Evolutionary conservation across 2,888 invertebrate genomes (phyloP).

Genomic region (Parapristionchus giblindavisi): DNA sequence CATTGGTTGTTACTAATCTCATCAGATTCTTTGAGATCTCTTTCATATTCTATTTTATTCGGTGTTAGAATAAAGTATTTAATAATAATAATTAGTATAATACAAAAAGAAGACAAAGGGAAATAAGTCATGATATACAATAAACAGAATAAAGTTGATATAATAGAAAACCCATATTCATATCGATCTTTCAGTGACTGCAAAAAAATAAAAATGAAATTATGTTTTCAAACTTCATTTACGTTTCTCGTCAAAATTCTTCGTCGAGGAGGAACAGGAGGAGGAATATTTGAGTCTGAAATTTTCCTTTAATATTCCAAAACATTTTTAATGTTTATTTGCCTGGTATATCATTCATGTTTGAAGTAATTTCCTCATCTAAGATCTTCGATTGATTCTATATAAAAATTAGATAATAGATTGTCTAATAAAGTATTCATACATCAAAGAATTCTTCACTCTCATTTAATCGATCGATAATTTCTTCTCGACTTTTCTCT

Average conservation of each 20-base stretch:
- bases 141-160: not conserved
- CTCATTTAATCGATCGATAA: constrained; percentile 3
- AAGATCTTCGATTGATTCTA: not conserved
- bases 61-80: too few species aligned
- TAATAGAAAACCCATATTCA: not conserved
- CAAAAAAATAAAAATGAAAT: not conserved
- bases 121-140: not conserved
- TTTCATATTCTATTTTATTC: too few species aligned
- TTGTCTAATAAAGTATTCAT: not conserved
- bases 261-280: constrained; percentile 21
- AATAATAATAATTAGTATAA: not conserved
- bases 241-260: not conserved
- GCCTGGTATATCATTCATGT: too few species aligned
- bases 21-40: too few species aligned
- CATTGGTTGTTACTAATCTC: too few species aligned
- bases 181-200: constrained; percentile 23
- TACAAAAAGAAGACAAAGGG: not conserved
- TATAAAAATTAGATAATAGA: not conserved
- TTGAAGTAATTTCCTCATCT: not conserved
- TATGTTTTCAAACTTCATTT: not conserved
- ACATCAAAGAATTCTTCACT: constrained; percentile 1
- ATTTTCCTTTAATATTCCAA: too few species aligned
- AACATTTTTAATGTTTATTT: not conserved
- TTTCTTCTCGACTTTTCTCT: not conserved
- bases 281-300: not conserved